phyloP scores from a whole-genome alignment of 2,888 invertebrate genomes.

The Himalopsyche japonica region DNA sequence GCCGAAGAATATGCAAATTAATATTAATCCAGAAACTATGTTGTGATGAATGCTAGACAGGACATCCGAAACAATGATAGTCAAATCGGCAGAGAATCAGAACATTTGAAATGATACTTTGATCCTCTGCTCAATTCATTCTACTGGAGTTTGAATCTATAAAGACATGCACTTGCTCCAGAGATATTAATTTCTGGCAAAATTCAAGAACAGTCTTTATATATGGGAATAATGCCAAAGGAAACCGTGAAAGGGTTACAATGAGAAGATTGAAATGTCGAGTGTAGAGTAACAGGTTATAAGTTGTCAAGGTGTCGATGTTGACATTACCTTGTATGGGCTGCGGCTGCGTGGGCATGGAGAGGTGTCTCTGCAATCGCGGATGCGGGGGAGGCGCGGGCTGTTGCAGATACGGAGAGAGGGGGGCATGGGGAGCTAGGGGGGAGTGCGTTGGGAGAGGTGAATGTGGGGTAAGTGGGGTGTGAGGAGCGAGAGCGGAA shows the following conservation, averaged over 20 bases:
- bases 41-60: not conserved
- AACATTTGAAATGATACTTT: no score
- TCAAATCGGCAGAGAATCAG: not conserved
- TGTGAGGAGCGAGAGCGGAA: constrained; percentile 57
- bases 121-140: no score
- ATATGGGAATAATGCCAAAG: not conserved
- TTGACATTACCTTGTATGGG: constrained; percentile 41
- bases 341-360: constrained; percentile 44
- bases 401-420: constrained; percentile 53
- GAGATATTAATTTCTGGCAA: no score
- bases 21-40: not conserved
- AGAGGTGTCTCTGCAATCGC: constrained; percentile 43
- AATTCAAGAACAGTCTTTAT: not conserved
- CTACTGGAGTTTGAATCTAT: no score
- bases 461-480: constrained; percentile 64
- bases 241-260: not conserved
- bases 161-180: no score
- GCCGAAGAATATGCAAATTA: not conserved
- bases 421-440: constrained; percentile 60
- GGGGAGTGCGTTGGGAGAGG: constrained; percentile 56
- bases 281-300: not conserved
- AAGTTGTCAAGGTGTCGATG: not conserved
- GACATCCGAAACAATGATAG: not conserved
- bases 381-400: constrained; percentile 44
- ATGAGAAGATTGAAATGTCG: not conserved